Base-by-base conservation (phyloP, 2,113 vertebrate genomes). In the Pterocles burchelli region DNA sequence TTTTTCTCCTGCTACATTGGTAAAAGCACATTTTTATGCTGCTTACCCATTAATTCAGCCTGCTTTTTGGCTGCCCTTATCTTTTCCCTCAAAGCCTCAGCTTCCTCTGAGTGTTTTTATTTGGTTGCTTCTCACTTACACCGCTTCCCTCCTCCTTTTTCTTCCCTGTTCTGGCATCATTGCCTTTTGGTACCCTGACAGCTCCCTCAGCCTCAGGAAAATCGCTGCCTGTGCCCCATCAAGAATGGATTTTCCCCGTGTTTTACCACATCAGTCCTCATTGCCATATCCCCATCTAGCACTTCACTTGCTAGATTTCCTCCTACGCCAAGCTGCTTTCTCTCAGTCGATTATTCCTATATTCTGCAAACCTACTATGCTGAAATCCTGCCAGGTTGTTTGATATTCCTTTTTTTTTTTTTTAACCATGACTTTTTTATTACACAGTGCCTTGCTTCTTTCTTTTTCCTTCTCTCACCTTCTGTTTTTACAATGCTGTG, bases 291-390 rank as follows among this genome's bases (percentile, higher is more conserved):
- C 34, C 7, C 10, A 14, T 26, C 31, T 38, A 55, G 33, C 66
- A 31, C 41, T 82, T 72, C 36, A 21, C 45, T 66, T 25, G 54
- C 31, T 71, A 2, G n/a, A 73, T 66, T 80, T 59, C 75, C 41
- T 57, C 34, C 31, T 3, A 8, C 59, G 66, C 36, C 70, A 29
- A 58, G 28, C 51, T 79, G 14, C 31, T 90, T 82, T n/a, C 54
- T 72, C 66, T 58, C 33, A 7, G n/a, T 46, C n/a, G 55, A 58
- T 88, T 82, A 36, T 52, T n/a, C 61, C 20, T 71, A 8, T 34
- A 29, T 81, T 41, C 45, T 26, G 0, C 0, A 0, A 70, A 28
- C 19, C 31, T 36, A 1, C 24, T 14, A 11, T 7, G 20, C 49
- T 71, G 85, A 86, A 88, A 76, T 66, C 33, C 41, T 1, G 7